Percentiles rank a stretch among this genome's conserved stretches.
Conservation (phyloP, 1,140 invertebrate genomes). For the Nasonia longicornis region DNA sequence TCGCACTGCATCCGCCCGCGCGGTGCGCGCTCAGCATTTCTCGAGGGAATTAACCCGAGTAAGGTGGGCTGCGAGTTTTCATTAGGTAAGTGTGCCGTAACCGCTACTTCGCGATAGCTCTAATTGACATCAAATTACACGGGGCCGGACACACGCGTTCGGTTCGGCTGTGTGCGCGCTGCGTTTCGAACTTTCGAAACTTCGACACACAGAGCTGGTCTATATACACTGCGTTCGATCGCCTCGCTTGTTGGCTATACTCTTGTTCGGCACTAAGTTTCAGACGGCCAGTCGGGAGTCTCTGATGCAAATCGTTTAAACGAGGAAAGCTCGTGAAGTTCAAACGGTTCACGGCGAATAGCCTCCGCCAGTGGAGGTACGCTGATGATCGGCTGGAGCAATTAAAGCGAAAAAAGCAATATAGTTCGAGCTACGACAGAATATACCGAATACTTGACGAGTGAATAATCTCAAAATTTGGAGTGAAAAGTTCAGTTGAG, state of each 20-base stretch:
- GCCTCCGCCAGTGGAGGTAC: background rate
- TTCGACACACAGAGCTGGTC: background rate
- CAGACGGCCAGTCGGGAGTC: background rate
- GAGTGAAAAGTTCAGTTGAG: too few species aligned
- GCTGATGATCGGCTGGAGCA: background rate
- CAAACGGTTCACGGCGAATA: background rate
- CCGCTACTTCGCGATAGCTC: constrained; percentile 1
- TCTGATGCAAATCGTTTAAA: background rate
- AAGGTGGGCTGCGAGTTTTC: background rate
- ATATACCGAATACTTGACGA: too few species aligned
- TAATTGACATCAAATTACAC: constrained; percentile 19
- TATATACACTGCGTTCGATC: background rate
- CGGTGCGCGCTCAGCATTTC: background rate
- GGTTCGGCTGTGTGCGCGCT: background rate
- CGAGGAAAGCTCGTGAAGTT: background rate
- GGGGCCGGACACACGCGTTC: background rate
- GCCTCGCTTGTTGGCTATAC: background rate
- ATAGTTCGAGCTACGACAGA: background rate
- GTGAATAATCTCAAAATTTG: too few species aligned
- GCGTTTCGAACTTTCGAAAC: background rate
- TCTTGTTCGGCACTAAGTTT: background rate
- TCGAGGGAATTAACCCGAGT: background rate
- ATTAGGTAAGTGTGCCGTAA: constrained; percentile 19
- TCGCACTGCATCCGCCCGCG: background rate
- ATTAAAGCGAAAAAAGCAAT: background rate